A percentile compares a stretch with the other conserved stretches of the same genome.
phyloP scores from a whole-genome alignment of 2,113 vertebrate species.

The Perca flavescens region DNA sequence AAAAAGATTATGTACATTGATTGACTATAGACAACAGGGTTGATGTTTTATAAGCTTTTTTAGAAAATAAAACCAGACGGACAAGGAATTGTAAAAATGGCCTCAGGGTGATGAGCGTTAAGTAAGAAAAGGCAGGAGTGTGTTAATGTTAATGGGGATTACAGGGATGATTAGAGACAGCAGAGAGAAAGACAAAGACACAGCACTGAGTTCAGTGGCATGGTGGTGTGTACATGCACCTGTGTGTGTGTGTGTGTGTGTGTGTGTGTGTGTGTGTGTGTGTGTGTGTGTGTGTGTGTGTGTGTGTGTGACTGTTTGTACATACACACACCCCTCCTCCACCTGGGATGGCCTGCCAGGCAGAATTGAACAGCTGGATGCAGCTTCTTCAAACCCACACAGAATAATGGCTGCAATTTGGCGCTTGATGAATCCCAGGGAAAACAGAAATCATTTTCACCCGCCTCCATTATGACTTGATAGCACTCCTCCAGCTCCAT shows the following conservation, averaged over 20 bases:
- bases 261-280: neutral
- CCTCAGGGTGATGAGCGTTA: neutral
- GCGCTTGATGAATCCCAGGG: constrained; percentile 68
- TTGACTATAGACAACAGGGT: no score
- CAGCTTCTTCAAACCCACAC: constrained; percentile 54
- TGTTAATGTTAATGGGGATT: constrained; percentile 27
- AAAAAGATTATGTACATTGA: no score
- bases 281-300: constrained; percentile 12
- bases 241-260: neutral
- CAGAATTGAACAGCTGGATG: constrained; percentile 72
- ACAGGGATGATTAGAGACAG: constrained; percentile 22
- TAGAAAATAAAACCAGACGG: no score
- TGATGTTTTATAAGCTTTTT: no score
- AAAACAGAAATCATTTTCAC: constrained; percentile 55
- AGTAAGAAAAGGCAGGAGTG: constrained; percentile 9
- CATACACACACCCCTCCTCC: constrained; percentile 22
- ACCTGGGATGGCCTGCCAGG: constrained; percentile 46
- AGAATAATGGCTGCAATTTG: constrained; percentile 75
- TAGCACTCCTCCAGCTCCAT: constrained; percentile 34
- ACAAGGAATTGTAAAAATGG: no score
- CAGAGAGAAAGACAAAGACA: constrained; percentile 43
- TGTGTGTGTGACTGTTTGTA: neutral
- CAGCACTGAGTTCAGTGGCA: constrained; percentile 12
- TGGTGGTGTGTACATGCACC: constrained; percentile 14
- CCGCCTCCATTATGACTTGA: constrained; percentile 39